Base-by-base conservation (phyloP, 2,888 invertebrate species). In the Patella pellucida region DNA sequence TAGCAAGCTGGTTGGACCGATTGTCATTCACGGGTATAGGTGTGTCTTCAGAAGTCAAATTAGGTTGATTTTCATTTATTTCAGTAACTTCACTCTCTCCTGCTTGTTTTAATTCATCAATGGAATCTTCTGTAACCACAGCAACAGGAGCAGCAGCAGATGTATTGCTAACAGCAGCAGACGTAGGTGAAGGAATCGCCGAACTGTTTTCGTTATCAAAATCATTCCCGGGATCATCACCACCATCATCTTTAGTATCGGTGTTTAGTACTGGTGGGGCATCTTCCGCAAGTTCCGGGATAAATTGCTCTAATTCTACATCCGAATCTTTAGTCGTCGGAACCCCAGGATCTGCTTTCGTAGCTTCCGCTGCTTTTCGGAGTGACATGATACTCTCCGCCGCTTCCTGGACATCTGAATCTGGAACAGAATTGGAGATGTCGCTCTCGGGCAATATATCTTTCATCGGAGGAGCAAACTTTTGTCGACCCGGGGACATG, bases 321-420 rank as follows among this genome's bases (percentile, higher is more conserved):
- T 41, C 41, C 41, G 41, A 41, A 41, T 41, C 41, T 41, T 41
- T 41, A 41, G 41, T 41, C 0, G 41, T n/a, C 4, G 41, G n/a
- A n/a, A 41, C 41, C 9, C 41, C 41, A 9, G 41, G 41, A 41
- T 41, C 41, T 19, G 62, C 3, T 62, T 62, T 62, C 9, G 15
- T 62, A 11, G n/a, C 62, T 41, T 41, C 41, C 3, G 62, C 62
- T 19, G 62, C n/a, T 4, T 62, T 62, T 11, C n/a, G n/a, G 9
- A 62, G n/a, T 19, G 62, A 62, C 62, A 62, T 62, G n/a, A 62
- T 62, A 19, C 62, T 19, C 4, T 62, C 62, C n/a, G 62, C 62
- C 9, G 62, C 62, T 15, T 62, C 62, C 16, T 62, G n/a, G 3
- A 62, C 19, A 12, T 62, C 62, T 0, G 41, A 41, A 41, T 41